phyloP scores from a whole-genome alignment of 2,113 vertebrate genomes.

The Spilogale gracilis region DNA sequence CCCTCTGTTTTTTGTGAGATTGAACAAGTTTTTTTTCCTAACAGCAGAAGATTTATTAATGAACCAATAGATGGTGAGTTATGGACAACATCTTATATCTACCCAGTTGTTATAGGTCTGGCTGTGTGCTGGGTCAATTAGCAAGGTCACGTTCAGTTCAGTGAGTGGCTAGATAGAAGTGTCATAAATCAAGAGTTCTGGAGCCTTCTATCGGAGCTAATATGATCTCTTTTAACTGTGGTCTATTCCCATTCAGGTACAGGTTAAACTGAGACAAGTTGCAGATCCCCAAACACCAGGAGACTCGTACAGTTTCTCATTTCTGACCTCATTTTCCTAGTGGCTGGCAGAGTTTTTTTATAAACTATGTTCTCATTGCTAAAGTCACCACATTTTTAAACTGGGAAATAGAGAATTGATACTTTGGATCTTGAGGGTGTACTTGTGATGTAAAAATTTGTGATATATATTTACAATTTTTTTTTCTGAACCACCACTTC shows the following conservation, averaged over 20 bases:
- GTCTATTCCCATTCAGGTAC: background rate
- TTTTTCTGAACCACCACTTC: constrained; percentile 3
- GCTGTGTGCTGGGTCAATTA: constrained; percentile 47
- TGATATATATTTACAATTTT: background rate
- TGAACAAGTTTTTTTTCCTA: constrained; percentile 44
- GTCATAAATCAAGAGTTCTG: constrained; percentile 60
- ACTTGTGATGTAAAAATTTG: background rate
- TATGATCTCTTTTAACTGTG: constrained; percentile 39
- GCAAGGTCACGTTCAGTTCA: constrained; percentile 43
- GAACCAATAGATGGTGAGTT: constrained; percentile 62
- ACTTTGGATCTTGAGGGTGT: background rate
- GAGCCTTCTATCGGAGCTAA: background rate
- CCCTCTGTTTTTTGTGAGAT: background rate
- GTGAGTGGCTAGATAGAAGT: background rate
- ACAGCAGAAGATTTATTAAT: constrained; percentile 28
- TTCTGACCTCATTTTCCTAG: constrained; percentile 34
- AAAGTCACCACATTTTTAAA: background rate
- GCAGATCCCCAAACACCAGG: background rate
- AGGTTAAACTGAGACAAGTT: constrained; percentile 23
- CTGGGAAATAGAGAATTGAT: background rate
- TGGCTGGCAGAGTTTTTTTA: background rate
- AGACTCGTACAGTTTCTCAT: background rate
- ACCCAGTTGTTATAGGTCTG: background rate
- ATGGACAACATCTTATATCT: constrained; percentile 57
- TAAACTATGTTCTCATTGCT: constrained; percentile 22